Evolutionary conservation across 1,140 invertebrate species (phyloP).

Genomic region (Diorhabda elongata): DNA sequence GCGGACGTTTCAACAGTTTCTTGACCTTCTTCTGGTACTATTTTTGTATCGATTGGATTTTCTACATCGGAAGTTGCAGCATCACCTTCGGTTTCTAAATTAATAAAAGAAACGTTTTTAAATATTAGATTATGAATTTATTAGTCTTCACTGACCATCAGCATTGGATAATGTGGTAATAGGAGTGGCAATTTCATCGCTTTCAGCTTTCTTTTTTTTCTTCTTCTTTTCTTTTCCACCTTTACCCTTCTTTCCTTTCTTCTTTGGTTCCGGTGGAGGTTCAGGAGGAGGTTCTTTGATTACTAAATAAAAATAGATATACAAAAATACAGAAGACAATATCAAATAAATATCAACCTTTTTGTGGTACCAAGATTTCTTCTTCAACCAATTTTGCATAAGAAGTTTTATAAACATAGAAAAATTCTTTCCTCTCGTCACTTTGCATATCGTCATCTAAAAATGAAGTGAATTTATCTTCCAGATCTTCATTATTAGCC

Average conservation of each 20-base stretch:
- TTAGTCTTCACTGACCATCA: not conserved
- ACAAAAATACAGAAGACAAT: not conserved
- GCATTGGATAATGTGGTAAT: conserved; percentile 6
- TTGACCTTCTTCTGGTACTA: conserved; percentile 8
- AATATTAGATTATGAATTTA: not conserved
- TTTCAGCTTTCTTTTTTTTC: conserved; percentile 20
- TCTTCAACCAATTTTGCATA: conserved; percentile 49
- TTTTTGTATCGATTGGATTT: conserved; percentile 13
- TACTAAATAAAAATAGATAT: conserved; percentile 17
- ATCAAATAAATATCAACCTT: conserved; percentile 40
- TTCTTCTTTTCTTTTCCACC: conserved; percentile 26
- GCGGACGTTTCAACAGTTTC: not conserved
- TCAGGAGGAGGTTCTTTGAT: conserved; percentile 21
- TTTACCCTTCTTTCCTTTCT: conserved; percentile 30
- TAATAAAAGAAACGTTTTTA: not conserved
- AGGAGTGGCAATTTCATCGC: conserved; percentile 5
- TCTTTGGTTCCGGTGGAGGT: conserved; percentile 20
- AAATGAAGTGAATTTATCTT: conserved; percentile 44
- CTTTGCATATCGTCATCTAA: conserved; percentile 42
- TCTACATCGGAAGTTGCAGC: conserved; percentile 6
- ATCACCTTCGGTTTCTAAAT: conserved; percentile 20
- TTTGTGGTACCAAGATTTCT: conserved; percentile 48
- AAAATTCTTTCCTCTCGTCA: conserved; percentile 41
- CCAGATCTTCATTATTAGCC: conserved; percentile 44
- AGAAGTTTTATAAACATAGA: conserved; percentile 48